Evolutionary conservation across 2,797 vertebrate genomes (phyloP), one percentile per base, ranked within the genome.

Genomic region (Chelonia mydas): DNA sequence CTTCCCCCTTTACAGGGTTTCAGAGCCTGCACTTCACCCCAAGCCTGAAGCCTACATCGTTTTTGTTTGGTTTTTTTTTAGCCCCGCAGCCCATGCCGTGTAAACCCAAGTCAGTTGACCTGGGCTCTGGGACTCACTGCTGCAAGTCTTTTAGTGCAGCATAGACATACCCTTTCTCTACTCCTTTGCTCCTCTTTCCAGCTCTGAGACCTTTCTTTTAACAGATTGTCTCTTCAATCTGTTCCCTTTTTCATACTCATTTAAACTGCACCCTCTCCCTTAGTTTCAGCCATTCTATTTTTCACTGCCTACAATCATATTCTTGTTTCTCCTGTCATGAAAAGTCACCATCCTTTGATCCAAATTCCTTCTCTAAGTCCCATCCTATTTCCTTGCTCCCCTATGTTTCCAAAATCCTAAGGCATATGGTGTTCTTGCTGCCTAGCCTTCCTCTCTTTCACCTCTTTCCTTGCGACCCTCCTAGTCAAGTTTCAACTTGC

Each of bases 341-440:
- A 47, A 76, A 76, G 16, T 80, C 37, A 76, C 7, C 55, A 31
- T 94, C 27, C 37, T 31, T 65, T 81, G 11, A 92, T 74, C 2
- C 84, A 55, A 76, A 83, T 90, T 92, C 15, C 23, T 37, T 68
- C 84, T 74, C 59, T 90, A 92, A 87, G 31, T 7, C 3, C 47
- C 72, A 59, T 92, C 76, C 31, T 91, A 4, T 16, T 5, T 5
- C 89, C 81, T 57, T 88, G 45, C 85, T 85, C 7, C 23, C 50
- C 95, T 53, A 80, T 83, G 7, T 84, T 86, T 86, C 81, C 45
- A 45, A 49, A 87, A 31, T 12, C 23, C 89, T 31, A 84, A 49
- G 12, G 45, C 37, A 11, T 0, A 0, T 61, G 85, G 27, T 84
- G 57, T 16, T 85, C 33, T 47, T n/a, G 33, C 57, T 81, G 17